phyloP scores from a whole-genome alignment of 2,888 invertebrate genomes.

The Bugula neritina region DNA sequence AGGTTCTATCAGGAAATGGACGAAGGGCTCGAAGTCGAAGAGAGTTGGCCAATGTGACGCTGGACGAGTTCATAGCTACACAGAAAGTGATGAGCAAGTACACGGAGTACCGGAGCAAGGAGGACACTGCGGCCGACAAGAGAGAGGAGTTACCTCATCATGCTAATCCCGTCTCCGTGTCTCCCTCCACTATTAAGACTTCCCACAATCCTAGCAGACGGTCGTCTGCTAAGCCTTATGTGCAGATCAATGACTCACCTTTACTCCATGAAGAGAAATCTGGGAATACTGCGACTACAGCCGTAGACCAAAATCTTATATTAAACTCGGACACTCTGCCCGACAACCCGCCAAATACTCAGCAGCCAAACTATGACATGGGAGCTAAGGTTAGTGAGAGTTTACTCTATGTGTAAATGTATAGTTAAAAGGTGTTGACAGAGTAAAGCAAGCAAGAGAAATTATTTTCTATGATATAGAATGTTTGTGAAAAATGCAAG shows the following conservation, averaged over 20 bases:
- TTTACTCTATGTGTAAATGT: too few relatives aligned
- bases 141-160: neutral
- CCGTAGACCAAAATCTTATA: too few relatives aligned
- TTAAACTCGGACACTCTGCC: too few relatives aligned
- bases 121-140: neutral
- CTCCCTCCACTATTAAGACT: neutral
- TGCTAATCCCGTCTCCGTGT: neutral
- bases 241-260: neutral
- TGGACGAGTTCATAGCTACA: neutral
- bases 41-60: neutral
- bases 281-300: too few relatives aligned
- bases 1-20: conserved; percentile 19
- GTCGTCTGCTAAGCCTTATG: neutral
- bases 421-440: too few relatives aligned
- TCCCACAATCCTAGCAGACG: neutral
- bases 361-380: too few relatives aligned
- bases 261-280: neutral
- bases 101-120: neutral
- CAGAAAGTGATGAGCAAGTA: conserved; percentile 18
- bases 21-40: neutral
- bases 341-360: too few relatives aligned
- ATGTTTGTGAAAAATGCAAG: too few relatives aligned
- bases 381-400: too few relatives aligned
- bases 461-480: too few relatives aligned
- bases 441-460: too few relatives aligned